phyloP scores from a whole-genome alignment of 2,888 invertebrate genomes.

The Herminia tarsipennalis region DNA sequence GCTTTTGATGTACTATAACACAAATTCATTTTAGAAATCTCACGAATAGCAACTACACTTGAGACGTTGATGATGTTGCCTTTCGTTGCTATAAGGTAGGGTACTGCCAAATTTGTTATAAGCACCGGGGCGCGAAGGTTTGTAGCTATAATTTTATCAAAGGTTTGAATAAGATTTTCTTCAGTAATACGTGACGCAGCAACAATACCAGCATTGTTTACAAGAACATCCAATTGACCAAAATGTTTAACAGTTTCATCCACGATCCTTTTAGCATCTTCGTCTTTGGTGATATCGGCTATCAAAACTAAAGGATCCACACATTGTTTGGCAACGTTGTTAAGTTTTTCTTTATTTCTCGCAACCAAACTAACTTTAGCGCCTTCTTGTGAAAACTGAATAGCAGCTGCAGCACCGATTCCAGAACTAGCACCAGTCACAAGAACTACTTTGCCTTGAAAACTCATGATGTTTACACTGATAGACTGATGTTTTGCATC shows the following conservation, averaged over 20 bases:
- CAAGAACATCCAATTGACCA: slow-evolving; percentile 22
- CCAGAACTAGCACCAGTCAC: slow-evolving; percentile 50
- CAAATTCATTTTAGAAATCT: slow-evolving; percentile 5
- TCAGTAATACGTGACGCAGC: slow-evolving; percentile 1
- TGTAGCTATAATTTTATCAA: slow-evolving; percentile 19
- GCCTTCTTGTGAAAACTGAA: slow-evolving; percentile 28
- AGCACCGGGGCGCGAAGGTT: slow-evolving; percentile 25
- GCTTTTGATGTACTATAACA: slow-evolving; percentile 40
- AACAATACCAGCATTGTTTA: slow-evolving; percentile 30
- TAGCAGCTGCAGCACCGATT: slow-evolving; percentile 44
- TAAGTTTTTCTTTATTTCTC: slow-evolving; percentile 39
- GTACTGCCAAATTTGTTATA: slow-evolving; percentile 31
- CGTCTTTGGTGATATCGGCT: slow-evolving; percentile 20
- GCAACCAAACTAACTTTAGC: slow-evolving; percentile 42
- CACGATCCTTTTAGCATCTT: slow-evolving; percentile 13
- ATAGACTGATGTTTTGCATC: no score
- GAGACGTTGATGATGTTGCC: slow-evolving; percentile 91
- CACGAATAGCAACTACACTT: slow-evolving; percentile 13
- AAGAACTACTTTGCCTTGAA: slow-evolving; percentile 44
- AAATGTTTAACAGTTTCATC: slow-evolving; percentile 13
- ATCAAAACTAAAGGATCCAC: slow-evolving; percentile 10
- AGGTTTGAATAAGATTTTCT: slow-evolving; percentile 15
- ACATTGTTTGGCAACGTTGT: slow-evolving; percentile 11
- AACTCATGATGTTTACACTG: slow-evolving; percentile 33
- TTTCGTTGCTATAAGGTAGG: slow-evolving; percentile 37